Percentiles rank a stretch among this genome's conserved stretches.
Conservation (phyloP, 2,888 invertebrate genomes). For the Platycheirus rosarum region DNA sequence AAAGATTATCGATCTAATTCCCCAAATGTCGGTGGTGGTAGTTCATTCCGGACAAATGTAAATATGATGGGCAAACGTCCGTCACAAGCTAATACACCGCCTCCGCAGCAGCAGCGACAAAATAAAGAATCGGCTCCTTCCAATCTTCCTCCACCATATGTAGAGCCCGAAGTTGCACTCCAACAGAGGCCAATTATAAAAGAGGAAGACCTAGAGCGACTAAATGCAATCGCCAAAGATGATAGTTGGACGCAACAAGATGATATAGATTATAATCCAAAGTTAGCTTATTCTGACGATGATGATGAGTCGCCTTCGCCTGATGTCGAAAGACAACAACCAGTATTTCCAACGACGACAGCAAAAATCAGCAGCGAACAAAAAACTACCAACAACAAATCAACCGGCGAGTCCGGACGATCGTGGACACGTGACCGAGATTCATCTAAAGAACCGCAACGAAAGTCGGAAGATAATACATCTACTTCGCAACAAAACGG, state of each 20-base stretch:
- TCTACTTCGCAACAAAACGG: conserved; percentile 79
- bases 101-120: conserved; percentile 76
- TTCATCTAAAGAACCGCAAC: conserved; percentile 62
- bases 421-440: conserved; percentile 58
- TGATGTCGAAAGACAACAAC: conserved; percentile 51
- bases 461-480: conserved; percentile 75
- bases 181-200: conserved; percentile 94
- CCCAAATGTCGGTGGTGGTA: conserved; percentile 67
- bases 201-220: conserved; percentile 94
- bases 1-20: conserved; percentile 77
- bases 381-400: conserved; percentile 56
- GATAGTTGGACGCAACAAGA: conserved; percentile 96
- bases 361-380: conserved; percentile 75
- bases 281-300: conserved; percentile 96
- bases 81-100: conserved; percentile 76
- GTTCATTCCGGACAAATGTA: conserved; percentile 79
- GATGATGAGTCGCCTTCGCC: conserved; percentile 89
- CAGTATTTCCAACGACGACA: conserved; percentile 70
- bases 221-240: conserved; percentile 94
- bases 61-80: conserved; percentile 80
- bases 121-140: conserved; percentile 77
- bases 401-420: conserved; percentile 54
- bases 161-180: conserved; percentile 85
- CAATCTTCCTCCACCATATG: conserved; percentile 76
- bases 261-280: conserved; percentile 97